phyloP scores from a whole-genome alignment of 2,888 invertebrate genomes.

The Pristionchus maxplancki region DNA sequence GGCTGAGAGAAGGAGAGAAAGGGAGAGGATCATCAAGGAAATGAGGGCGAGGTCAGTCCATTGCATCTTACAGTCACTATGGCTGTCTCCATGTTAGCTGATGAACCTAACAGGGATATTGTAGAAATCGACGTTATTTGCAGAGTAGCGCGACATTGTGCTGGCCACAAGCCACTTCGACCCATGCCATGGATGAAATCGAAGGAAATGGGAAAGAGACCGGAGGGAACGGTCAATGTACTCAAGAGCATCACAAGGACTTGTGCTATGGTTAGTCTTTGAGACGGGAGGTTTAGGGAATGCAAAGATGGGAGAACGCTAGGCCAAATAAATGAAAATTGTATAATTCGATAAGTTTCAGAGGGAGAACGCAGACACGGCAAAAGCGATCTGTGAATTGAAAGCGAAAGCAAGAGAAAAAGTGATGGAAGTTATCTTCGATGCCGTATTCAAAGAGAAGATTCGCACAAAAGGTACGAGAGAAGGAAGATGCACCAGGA shows the following conservation, averaged over 20 bases:
- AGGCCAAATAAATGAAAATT: no score
- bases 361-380: neutral
- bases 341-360: neutral
- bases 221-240: neutral
- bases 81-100: no score
- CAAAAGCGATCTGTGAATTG: neutral
- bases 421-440: constrained; percentile 30
- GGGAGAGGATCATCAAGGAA: neutral
- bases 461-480: neutral
- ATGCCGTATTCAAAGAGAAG: neutral
- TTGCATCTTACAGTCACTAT: no score
- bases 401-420: neutral
- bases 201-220: neutral
- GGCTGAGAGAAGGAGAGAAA: neutral
- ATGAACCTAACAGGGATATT: neutral
- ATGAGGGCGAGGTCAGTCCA: neutral
- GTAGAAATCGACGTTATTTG: neutral
- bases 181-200: neutral
- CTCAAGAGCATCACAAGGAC: neutral
- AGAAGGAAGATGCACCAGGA: neutral
- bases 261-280: neutral
- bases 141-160: neutral
- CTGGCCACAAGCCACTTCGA: neutral
- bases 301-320: no score
- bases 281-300: no score